A percentile compares a stretch with the other conserved stretches of the same genome.
phyloP scores from a whole-genome alignment of 1,140 invertebrate species.

The Lerema accius region DNA sequence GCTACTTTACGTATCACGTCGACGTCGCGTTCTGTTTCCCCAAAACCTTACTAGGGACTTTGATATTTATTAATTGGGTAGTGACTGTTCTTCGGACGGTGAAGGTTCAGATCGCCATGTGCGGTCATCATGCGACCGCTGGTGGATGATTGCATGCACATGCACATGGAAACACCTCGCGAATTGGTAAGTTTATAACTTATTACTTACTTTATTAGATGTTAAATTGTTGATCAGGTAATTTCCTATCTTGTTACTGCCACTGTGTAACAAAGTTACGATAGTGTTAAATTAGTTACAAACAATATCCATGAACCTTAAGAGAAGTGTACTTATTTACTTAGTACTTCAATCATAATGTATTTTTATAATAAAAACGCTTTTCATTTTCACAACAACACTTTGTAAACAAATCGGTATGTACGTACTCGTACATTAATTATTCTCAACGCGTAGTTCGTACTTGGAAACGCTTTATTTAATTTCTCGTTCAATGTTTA shows the following conservation, averaged over 20 bases:
- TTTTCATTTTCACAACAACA: too few species aligned
- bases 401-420: too few species aligned
- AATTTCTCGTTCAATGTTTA: too few species aligned
- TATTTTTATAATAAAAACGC: not conserved
- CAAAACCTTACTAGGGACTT: constrained; percentile 6
- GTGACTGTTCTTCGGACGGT: constrained; percentile 33
- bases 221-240: not conserved
- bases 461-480: constrained; percentile 15
- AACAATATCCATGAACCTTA: not conserved
- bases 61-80: constrained; percentile 4
- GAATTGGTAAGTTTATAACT: constrained; percentile 57
- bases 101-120: constrained; percentile 53
- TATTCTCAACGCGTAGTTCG: not conserved
- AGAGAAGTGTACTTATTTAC: too few species aligned
- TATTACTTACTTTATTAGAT: not conserved
- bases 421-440: too few species aligned
- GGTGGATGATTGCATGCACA: constrained; percentile 59
- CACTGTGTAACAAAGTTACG: constrained; percentile 34
- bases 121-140: constrained; percentile 56
- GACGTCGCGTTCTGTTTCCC: constrained; percentile 37
- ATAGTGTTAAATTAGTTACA: not conserved
- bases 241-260: constrained; percentile 31
- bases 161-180: constrained; percentile 46
- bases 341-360: too few species aligned
- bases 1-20: constrained; percentile 33